Conservation (phyloP, 1,140 invertebrate species). For the Trachelipus rathkii region DNA sequence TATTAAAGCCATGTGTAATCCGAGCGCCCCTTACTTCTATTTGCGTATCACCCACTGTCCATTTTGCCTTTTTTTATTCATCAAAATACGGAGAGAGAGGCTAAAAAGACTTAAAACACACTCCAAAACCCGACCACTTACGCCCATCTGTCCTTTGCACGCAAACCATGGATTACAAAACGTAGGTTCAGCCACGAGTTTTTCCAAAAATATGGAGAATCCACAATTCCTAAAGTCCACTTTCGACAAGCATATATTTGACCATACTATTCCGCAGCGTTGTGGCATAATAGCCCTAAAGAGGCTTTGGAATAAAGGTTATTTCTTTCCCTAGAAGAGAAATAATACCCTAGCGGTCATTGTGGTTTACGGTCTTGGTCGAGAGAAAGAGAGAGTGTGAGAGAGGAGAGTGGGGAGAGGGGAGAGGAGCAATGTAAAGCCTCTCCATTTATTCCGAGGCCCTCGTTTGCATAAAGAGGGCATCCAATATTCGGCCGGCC, state of each 20-base stretch:
- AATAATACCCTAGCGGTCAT: background rate
- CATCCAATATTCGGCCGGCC: slow-evolving; percentile 4
- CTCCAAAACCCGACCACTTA: background rate
- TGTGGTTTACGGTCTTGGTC: background rate
- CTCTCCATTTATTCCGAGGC: background rate
- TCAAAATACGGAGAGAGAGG: background rate
- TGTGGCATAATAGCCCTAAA: background rate
- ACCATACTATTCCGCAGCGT: background rate
- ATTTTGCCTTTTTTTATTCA: slow-evolving; percentile 2
- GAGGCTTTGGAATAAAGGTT: background rate
- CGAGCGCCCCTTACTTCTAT: slow-evolving; percentile 10
- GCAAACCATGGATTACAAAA: background rate
- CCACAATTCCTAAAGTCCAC: background rate
- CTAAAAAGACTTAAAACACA: background rate
- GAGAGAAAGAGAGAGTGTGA: background rate
- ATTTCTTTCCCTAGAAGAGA: background rate
- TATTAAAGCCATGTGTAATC: slow-evolving; percentile 7
- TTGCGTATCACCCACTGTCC: slow-evolving; percentile 5
- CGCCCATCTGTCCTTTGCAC: background rate
- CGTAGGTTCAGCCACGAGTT: background rate
- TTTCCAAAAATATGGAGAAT: slow-evolving; percentile 13
- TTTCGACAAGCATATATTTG: background rate
- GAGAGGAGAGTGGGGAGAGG: too few species aligned
- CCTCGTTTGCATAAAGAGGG: slow-evolving; percentile 1
- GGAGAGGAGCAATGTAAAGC: background rate